phyloP scores from a whole-genome alignment of 1,140 invertebrate genomes.

The Monochamus saltuarius region DNA sequence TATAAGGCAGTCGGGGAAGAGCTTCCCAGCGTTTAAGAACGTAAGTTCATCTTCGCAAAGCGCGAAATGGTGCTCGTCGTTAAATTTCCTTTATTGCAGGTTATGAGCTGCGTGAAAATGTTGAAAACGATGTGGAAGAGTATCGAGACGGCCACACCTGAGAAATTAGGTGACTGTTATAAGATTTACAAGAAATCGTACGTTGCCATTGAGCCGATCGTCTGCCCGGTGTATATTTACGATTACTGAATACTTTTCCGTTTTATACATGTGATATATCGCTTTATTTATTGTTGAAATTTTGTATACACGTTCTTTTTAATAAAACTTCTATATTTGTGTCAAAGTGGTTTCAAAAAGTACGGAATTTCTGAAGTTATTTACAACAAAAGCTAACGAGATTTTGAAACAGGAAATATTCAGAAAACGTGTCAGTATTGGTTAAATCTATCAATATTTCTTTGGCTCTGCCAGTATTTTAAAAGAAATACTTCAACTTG shows the following conservation, averaged over 20 bases:
- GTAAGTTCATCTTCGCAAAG: conserved; percentile 26
- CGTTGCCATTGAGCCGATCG: conserved; percentile 25
- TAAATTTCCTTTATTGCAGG: conserved; percentile 25
- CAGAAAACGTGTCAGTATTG: too few relatives aligned
- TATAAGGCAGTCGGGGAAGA: conserved; percentile 20
- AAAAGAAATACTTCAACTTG: too few relatives aligned
- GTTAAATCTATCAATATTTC: too few relatives aligned
- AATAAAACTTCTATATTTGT: too few relatives aligned
- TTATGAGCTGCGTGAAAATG: conserved; percentile 29
- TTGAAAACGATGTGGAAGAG: conserved; percentile 36
- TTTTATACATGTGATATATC: not conserved
- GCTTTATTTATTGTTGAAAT: conserved; percentile 4
- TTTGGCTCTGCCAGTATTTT: too few relatives aligned
- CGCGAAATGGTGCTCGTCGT: not conserved
- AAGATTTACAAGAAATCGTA: conserved; percentile 28
- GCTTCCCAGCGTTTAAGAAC: conserved; percentile 25
- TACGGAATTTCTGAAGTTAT: too few relatives aligned
- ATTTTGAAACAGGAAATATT: too few relatives aligned
- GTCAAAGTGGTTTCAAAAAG: too few relatives aligned
- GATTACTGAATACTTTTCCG: conserved; percentile 16
- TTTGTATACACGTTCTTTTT: not conserved
- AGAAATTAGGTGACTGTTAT: conserved; percentile 26
- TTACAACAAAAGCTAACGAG: too few relatives aligned
- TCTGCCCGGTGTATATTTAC: conserved; percentile 31
- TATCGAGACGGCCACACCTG: conserved; percentile 15